Evolutionary conservation across 2,797 vertebrate genomes (phyloP).

Genomic region (Pangasius sanitwongsei): DNA sequence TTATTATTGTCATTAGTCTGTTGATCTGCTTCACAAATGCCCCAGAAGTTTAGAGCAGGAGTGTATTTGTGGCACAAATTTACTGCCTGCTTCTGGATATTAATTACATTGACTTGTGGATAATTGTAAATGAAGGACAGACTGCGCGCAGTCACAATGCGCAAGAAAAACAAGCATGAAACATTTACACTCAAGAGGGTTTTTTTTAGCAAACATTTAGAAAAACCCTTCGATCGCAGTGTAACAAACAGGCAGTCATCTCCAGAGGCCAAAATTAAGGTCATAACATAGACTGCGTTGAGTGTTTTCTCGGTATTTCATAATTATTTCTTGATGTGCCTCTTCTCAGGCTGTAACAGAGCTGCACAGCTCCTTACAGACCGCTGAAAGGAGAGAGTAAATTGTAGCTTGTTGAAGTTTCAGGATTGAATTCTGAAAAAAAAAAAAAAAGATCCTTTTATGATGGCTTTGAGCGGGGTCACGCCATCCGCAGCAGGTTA

Average conservation of each 20-base stretch:
- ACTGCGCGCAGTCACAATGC: neutral
- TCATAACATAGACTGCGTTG: slow-evolving; percentile 18
- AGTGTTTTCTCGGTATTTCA: slow-evolving; percentile 58
- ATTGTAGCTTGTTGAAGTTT: slow-evolving; percentile 84
- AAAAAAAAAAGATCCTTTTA: slow-evolving; percentile 78
- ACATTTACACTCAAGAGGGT: neutral
- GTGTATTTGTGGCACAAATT: slow-evolving; percentile 54
- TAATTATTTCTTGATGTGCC: slow-evolving; percentile 68
- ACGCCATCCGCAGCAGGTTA: slow-evolving; percentile 80
- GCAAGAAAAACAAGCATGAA: slow-evolving; percentile 3
- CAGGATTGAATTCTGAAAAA: slow-evolving; percentile 83
- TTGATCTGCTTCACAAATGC: slow-evolving; percentile 74
- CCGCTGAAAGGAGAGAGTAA: slow-evolving; percentile 70
- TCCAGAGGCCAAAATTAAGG: slow-evolving; percentile 32
- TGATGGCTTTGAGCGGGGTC: slow-evolving; percentile 79
- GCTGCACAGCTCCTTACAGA: slow-evolving; percentile 64
- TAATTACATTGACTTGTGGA: slow-evolving; percentile 26
- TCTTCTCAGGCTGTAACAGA: slow-evolving; percentile 57
- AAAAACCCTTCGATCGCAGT: neutral
- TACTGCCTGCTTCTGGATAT: slow-evolving; percentile 31
- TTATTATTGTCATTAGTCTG: slow-evolving; percentile 80
- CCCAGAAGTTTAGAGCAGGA: slow-evolving; percentile 68
- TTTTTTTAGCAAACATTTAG: neutral
- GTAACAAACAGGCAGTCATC: slow-evolving; percentile 10
- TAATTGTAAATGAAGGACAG: slow-evolving; percentile 37